A percentile compares a stretch with the other conserved stretches of the same genome.
Conservation (phyloP, 2,797 vertebrate genomes). For the Neosilurus mollespiculum region DNA sequence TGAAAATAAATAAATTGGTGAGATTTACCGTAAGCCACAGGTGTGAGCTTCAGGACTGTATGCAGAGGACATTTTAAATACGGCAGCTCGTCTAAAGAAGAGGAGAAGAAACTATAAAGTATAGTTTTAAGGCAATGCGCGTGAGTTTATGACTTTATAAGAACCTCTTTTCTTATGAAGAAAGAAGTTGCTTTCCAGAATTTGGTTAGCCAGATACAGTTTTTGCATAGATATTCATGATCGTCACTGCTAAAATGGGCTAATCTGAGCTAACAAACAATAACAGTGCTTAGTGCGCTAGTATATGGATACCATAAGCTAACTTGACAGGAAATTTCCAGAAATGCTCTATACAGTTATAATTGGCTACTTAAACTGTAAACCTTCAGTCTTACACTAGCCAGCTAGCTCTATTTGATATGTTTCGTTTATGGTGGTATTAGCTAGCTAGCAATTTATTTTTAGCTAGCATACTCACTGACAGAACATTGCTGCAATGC, state of each 20-base stretch:
- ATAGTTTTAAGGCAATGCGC: no score
- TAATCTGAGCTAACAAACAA: not conserved
- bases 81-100: slow-evolving; percentile 68
- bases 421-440: not conserved
- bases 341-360: not conserved
- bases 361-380: not conserved
- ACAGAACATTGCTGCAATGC: not conserved
- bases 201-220: not conserved
- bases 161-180: not conserved
- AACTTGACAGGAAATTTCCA: not conserved
- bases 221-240: not conserved
- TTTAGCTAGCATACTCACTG: not conserved
- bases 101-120: slow-evolving; percentile 6
- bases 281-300: no score
- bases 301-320: not conserved
- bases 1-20: not conserved
- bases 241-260: not conserved
- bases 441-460: not conserved
- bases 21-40: slow-evolving; percentile 69
- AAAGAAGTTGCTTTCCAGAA: not conserved
- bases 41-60: slow-evolving; percentile 76
- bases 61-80: slow-evolving; percentile 76
- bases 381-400: not conserved
- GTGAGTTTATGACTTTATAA: not conserved
- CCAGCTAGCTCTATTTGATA: not conserved